Conservation (phyloP, 2,113 vertebrate species). For the Alethe castanea region DNA sequence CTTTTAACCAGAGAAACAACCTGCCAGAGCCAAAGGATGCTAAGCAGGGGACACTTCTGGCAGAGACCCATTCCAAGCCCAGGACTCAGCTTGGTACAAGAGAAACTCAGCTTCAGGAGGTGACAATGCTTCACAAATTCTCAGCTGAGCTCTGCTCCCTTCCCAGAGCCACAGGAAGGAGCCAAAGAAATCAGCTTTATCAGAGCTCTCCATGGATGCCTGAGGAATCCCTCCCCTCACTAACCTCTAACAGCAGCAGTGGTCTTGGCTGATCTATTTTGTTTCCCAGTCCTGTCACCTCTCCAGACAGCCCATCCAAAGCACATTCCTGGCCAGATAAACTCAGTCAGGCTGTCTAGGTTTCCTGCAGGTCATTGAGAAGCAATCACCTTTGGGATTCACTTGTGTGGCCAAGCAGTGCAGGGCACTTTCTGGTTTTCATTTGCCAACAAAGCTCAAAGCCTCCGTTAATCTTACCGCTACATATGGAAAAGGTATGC, state of each 20-base stretch:
- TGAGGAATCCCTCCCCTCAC: background rate
- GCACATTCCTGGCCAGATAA: background rate
- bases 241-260: background rate
- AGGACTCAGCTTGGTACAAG: background rate
- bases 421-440: background rate
- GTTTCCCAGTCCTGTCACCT: background rate
- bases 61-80: fast-evolving
- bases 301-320: background rate
- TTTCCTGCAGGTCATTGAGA: background rate
- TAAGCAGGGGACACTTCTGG: background rate
- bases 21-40: background rate
- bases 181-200: background rate
- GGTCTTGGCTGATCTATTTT: background rate
- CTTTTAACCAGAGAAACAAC: background rate
- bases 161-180: background rate
- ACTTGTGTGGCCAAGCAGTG: background rate
- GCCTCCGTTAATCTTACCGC: background rate
- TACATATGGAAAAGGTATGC: background rate
- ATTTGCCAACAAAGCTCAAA: background rate
- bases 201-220: background rate
- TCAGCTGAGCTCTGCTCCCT: background rate
- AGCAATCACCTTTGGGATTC: background rate
- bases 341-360: background rate
- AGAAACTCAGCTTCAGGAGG: background rate
- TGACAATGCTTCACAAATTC: background rate